Base-by-base conservation (phyloP, 2,888 invertebrate species). In the Caenorhabditis doughertyi region DNA sequence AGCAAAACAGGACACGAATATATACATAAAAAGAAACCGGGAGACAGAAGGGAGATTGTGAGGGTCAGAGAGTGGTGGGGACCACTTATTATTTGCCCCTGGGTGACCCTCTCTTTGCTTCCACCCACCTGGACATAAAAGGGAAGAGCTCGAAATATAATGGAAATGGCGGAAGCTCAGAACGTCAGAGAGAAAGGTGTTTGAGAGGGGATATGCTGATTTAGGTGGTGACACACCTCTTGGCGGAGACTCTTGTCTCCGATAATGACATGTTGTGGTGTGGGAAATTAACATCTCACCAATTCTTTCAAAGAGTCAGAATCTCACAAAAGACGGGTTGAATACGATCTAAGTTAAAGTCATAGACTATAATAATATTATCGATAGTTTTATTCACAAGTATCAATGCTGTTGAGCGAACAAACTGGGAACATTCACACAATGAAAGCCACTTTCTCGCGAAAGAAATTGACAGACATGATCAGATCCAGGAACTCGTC, bases 41-140 rank as follows among this genome's bases (percentile, higher is more conserved):
- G n/a, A n/a, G n/a, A 29, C 27, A 29, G 44, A 23, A 53, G 9
- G 21, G 58, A 29, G 39, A 49, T 49, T 27, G 55, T 23, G 58
- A 44, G n/a, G 62, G 39, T 39, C 39, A 53, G 29, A 13, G 44
- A 47, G 62, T 27, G 62, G 73, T 21, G 27, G 55, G 73, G 72
- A 56, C 70, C 56, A 56, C 51, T 73, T 73, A 73, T 73, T 73
- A 73, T 73, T 73, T 73, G 73, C 64, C 60, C 72, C 64, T 42
- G 64, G 53, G 53, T 73, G 73, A 73, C 73, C 73, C 53, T 42
- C 44, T 70, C 47, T 47, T 64, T 25, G 47, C 49, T 49, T 64
- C 47, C 74, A 65, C 74, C 74, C 74, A 74, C 74, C 74, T 74
- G 74, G 74, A 42, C 74, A 62, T 51, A 27, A 65, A 49, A 27